These are phyloP conservation scores for Celastrina argiolus DNA, from an alignment of 2,888 invertebrate species.

Conservation along the genomic window DNA sequence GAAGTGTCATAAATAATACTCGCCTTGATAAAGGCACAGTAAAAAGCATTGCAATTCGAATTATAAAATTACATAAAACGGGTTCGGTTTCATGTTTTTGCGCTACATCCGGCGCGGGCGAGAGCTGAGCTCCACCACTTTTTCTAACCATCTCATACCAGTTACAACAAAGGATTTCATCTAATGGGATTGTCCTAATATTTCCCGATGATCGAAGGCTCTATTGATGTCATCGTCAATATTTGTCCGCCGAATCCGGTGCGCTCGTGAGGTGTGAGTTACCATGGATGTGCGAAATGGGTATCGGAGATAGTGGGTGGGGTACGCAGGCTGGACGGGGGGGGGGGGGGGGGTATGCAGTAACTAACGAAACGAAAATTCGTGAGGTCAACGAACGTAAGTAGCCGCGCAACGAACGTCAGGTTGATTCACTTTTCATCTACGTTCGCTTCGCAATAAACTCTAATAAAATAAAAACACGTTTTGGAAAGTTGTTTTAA, in stretches of 20 bases:
- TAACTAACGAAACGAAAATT: conserved; percentile 76
- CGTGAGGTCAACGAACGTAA: conserved; percentile 73
- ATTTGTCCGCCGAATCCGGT: conserved; percentile 31
- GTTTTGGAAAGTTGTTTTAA: conserved; percentile 40
- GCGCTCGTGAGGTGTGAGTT: conserved; percentile 58
- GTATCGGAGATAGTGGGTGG: conserved; percentile 37
- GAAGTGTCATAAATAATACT: conserved; percentile 34
- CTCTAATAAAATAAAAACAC: conserved; percentile 45
- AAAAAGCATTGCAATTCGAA: conserved; percentile 35
- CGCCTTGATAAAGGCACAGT: conserved; percentile 28
- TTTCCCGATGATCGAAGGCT: background rate
- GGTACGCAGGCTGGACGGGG: conserved; percentile 36
- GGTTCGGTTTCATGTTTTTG: conserved; percentile 45
- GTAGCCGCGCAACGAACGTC: conserved; percentile 71
- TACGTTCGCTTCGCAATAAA: conserved; percentile 60
- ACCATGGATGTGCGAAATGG: conserved; percentile 50
- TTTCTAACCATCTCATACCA: conserved; percentile 32
- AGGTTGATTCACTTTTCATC: conserved; percentile 78
- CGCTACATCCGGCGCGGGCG: conserved; percentile 38
- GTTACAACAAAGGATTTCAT: conserved; percentile 31
- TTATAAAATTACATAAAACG: conserved; percentile 38
- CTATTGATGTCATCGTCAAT: conserved; percentile 13
- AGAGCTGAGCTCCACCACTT: conserved; percentile 31
- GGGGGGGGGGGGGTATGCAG: conserved; percentile 48
- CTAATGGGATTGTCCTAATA: conserved; percentile 5